Conservation (phyloP, 1,140 invertebrate species). For the Grapholita molesta region DNA sequence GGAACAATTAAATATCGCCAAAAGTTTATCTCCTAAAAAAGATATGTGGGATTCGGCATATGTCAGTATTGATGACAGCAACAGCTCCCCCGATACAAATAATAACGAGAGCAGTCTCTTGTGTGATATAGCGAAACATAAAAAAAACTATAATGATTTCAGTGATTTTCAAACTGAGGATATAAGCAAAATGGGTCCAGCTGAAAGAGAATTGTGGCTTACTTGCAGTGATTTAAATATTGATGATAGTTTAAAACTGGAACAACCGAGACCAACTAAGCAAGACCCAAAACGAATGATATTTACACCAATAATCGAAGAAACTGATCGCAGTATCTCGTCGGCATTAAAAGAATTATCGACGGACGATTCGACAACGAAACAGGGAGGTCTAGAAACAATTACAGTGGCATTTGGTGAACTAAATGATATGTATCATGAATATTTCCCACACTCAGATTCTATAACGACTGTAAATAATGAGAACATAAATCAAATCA, state of each 20-base stretch:
- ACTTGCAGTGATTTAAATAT: conserved; percentile 45
- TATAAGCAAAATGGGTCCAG: conserved; percentile 54
- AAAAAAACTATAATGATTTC: conserved; percentile 43
- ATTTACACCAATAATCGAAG: conserved; percentile 67
- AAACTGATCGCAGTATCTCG: conserved; percentile 55
- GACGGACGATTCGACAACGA: conserved; percentile 23
- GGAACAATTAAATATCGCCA: conserved; percentile 13
- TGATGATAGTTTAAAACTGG: conserved; percentile 27
- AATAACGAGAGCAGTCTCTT: conserved; percentile 46
- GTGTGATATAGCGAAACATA: conserved; percentile 40
- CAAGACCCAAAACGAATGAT: conserved; percentile 47
- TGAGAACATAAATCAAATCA: conserved; percentile 35
- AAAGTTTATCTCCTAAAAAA: conserved; percentile 49
- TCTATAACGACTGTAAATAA: conserved; percentile 30
- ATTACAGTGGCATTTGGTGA: conserved; percentile 68
- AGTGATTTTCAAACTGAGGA: conserved; percentile 27
- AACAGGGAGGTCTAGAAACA: conserved; percentile 42
- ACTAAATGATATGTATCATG: conserved; percentile 60
- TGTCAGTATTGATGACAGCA: conserved; percentile 75
- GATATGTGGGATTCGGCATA: conserved; percentile 76
- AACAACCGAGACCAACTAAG: conserved; percentile 41
- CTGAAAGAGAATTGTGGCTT: conserved; percentile 67
- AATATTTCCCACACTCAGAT: conserved; percentile 51
- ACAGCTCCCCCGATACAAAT: conserved; percentile 60
- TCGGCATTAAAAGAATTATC: conserved; percentile 43